phyloP scores from a whole-genome alignment of 2,888 invertebrate species.

The Latrodectus hesperus region DNA sequence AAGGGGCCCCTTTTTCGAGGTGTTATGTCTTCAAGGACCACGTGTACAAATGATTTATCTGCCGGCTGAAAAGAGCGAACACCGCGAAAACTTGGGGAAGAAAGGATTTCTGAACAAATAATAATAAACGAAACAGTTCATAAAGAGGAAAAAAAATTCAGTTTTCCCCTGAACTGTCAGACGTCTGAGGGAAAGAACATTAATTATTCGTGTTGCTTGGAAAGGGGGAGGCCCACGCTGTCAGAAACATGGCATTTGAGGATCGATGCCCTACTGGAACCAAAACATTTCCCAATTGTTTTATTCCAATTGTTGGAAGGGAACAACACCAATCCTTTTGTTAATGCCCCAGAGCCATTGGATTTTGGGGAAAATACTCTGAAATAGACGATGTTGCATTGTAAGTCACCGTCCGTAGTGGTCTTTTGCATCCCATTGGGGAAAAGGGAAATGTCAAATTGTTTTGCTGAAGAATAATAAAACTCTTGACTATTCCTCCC shows the following conservation, averaged over 20 bases:
- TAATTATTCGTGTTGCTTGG: slow-evolving; percentile 62
- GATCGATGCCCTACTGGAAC: slow-evolving; percentile 31
- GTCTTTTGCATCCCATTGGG: no score
- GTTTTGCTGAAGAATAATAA: no score
- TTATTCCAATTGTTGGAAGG: not conserved
- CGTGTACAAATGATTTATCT: slow-evolving; percentile 66
- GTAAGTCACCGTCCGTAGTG: no score
- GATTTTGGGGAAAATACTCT: slow-evolving; percentile 1
- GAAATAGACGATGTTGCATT: no score
- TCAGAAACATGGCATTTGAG: slow-evolving; percentile 47
- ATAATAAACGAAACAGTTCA: slow-evolving; percentile 18
- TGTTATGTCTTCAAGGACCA: slow-evolving; percentile 55
- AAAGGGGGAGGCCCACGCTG: slow-evolving; percentile 41
- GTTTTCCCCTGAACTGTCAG: slow-evolving; percentile 42
- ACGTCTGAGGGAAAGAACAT: slow-evolving; percentile 33
- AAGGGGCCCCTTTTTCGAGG: slow-evolving; percentile 18
- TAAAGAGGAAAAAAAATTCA: slow-evolving; percentile 1
- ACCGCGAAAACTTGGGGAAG: slow-evolving; percentile 12
- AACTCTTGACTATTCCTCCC: no score
- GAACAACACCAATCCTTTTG: not conserved
- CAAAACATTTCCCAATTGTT: slow-evolving; percentile 20
- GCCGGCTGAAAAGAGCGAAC: not conserved
- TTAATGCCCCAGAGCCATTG: not conserved
- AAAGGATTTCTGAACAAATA: slow-evolving; percentile 14
- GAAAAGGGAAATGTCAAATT: no score